Evolutionary conservation across 2,113 vertebrate species (phyloP).

Genomic region (Oryctolagus cuniculus): DNA sequence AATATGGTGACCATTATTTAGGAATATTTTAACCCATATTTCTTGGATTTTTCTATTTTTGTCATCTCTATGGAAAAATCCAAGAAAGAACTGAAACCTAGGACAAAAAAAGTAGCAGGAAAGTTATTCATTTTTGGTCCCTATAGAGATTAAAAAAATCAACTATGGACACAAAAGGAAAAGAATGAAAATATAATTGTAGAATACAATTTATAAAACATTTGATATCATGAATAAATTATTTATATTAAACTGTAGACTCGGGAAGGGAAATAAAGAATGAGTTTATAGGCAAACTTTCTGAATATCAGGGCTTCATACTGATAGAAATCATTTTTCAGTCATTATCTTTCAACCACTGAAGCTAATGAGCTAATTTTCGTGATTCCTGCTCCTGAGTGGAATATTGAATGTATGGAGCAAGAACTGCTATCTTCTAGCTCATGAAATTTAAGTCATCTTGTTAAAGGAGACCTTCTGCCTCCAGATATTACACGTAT

Average conservation of each 20-base stretch:
- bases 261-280: not conserved
- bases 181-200: not conserved
- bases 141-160: not conserved
- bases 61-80: not conserved
- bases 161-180: not conserved
- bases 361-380: constrained; percentile 16
- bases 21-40: constrained; percentile 8
- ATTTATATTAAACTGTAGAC: constrained; percentile 9
- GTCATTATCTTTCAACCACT: constrained; percentile 31
- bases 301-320: not conserved
- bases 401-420: not conserved
- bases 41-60: not conserved
- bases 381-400: constrained; percentile 1
- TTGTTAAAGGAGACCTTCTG: not conserved
- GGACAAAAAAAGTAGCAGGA: not conserved
- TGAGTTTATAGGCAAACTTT: constrained; percentile 31
- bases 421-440: not conserved
- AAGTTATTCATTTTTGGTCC: constrained; percentile 16
- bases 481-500: not conserved
- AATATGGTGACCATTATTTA: not conserved
- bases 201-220: constrained; percentile 27
- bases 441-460: not conserved
- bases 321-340: not conserved
- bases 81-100: not conserved
- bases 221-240: constrained; percentile 14